Base-by-base conservation (phyloP, 2,888 invertebrate species). In the Acleris cristana region DNA sequence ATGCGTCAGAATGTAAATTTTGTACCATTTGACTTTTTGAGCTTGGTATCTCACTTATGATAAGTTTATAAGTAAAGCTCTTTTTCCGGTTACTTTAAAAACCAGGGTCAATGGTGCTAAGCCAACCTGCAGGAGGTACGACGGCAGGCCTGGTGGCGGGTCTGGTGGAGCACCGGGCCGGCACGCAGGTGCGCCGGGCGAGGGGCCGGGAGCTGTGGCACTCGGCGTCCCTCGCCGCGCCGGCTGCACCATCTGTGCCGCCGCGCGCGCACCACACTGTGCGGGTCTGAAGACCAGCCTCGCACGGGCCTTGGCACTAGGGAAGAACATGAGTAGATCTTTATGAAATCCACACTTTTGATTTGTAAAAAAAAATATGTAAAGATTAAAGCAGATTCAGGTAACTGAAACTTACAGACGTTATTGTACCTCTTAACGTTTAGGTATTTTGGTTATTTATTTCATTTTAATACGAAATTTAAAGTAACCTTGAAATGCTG, bases 261-360 rank as follows among this genome's bases (percentile, higher is more conserved):
- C 88, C 92, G 53, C 92, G 91, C 0, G 93, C 85, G 71, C 94
- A 93, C 87, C 94, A 94, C 26, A 94, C 90, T 7, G 93, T 88
- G 3, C 95, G 93, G 23, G 91, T 92, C 62, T 94, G 93, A 0
- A 93, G 83, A 1, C 90, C 90, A 26, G 94, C 93, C 61, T 90
- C 90, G 69, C 93, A 93, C 0, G 91, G 88, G 10, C 93, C 93
- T 72, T 84, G 78, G 73, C 93, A 93, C 93, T 93, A 69, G 0
- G 7, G 30, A 40, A 21, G 6, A 40, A 10, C 2, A 34, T 34
- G 8, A 34, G 34, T 34, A 34, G 0, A 10, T 0, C 34, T 10
- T 30, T 34, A 34, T 34, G 3, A 34, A 34, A 10, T 10, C 10
- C 10, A 34, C 10, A 10, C 8, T 8, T 30, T 26, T 2, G 30